These are phyloP conservation scores for Eleutherodactylus coqui DNA, from an alignment of 2,797 vertebrate genomes.

Conservation along the genomic window DNA sequence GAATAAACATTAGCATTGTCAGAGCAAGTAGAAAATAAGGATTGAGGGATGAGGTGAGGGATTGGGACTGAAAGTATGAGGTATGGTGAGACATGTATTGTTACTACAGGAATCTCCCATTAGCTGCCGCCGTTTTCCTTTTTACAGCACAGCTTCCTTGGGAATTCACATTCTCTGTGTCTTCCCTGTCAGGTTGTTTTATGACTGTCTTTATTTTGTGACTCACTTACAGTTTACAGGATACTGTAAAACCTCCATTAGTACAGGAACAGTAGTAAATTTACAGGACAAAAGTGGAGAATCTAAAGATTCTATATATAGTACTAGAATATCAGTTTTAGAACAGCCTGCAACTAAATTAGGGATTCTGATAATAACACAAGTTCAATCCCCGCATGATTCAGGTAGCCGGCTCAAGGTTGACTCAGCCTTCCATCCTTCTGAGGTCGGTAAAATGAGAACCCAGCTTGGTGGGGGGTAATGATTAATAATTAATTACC, in stretches of 20 bases:
- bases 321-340: too few species aligned
- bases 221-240: not conserved
- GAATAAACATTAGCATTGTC: too few species aligned
- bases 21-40: too few species aligned
- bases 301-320: not conserved
- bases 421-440: too few species aligned
- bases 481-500: too few species aligned
- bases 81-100: too few species aligned
- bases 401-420: too few species aligned
- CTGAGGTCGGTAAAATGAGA: too few species aligned
- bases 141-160: not conserved
- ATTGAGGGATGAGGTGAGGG: too few species aligned
- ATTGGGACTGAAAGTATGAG: too few species aligned
- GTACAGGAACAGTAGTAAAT: not conserved
- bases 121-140: not conserved
- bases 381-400: too few species aligned
- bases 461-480: too few species aligned
- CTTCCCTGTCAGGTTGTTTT: not conserved
- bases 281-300: not conserved
- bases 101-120: not conserved
- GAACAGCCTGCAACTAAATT: not conserved
- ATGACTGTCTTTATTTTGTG: not conserved
- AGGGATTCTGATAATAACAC: not conserved
- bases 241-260: not conserved
- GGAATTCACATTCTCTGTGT: not conserved